Base-by-base conservation (phyloP, 1,140 invertebrate genomes). In the Metaphire vulgaris region DNA sequence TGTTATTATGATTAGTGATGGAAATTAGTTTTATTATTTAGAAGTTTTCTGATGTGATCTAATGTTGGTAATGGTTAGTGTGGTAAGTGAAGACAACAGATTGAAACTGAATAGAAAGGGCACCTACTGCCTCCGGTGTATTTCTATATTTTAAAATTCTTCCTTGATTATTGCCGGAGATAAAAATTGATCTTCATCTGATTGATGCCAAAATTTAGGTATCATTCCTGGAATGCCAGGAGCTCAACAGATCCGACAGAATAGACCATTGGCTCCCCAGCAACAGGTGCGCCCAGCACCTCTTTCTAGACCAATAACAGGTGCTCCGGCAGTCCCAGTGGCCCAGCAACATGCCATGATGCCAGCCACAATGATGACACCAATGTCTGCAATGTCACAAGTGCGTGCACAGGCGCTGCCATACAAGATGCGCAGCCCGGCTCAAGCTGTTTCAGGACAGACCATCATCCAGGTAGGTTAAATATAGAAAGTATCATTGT, bases 301-400 rank as follows among this genome's bases (percentile, higher is more conserved):
- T 75, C 90, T 90, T 72, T 92, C 93, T 32, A 89, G 94, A 82
- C 92, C 93, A 33, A 95, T 95, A 75, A 95, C 93, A 79, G 89
- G 90, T 81, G 87, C 87, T 78, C 76, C 83, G 16, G 72, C 56
- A 30, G 73, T 74, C 1, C 31, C 73, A 29, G 66, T 73, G 21
- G 21, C 76, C 28, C 72, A 28, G 30, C 74, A 74, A 12, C 64
- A 56, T 33, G 64, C 72, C 72, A 69, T 70, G 16, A 74, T 32
- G 30, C 77, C 71, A 0, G 76, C 69, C 16, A 33, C 75, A 71
- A 64, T 73, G 76, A 76, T 79, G 75, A 79, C 80, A 66, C 71
- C 75, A 33, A 69, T 90, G 67, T 90, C 91, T 79, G 76, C 80
- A 26, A 85, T 87, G 68, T 88, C 89, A 31, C 89, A 91, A 74